Evolutionary conservation across 2,113 vertebrate species (phyloP).

Genomic region (Onychorhynchus coronatus): DNA sequence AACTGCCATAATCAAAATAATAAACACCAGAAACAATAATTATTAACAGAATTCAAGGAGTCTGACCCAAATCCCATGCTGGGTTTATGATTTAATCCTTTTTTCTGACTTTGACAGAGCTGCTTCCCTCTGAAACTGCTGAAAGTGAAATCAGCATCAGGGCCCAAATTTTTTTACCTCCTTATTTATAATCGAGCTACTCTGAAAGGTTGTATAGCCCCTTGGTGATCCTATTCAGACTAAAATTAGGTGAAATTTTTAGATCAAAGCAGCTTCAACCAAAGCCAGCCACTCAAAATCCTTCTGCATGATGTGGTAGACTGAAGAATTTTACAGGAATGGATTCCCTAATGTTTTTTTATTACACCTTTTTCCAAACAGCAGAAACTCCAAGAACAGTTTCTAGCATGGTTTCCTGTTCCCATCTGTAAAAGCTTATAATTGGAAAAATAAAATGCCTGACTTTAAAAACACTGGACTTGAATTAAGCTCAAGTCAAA

Average conservation of each 20-base stretch:
- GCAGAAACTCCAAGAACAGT: neutral
- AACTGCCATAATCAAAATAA: neutral
- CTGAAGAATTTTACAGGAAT: neutral
- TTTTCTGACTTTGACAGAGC: neutral
- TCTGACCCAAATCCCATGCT: neutral
- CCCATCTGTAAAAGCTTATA: neutral
- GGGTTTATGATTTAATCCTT: neutral
- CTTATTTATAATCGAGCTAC: neutral
- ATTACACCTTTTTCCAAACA: neutral
- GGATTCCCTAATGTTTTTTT: neutral
- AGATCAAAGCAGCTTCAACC: neutral
- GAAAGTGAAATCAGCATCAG: neutral
- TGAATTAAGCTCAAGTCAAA: neutral
- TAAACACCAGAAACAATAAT: neutral
- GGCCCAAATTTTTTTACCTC: neutral
- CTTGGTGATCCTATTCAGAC: neutral
- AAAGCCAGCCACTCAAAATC: neutral
- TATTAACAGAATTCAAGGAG: neutral
- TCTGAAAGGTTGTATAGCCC: neutral
- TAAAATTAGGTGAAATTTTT: neutral
- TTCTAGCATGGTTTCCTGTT: neutral
- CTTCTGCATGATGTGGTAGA: neutral
- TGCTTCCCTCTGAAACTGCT: neutral
- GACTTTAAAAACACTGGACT: neutral
- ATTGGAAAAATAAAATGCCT: neutral